Conservation (phyloP, 2,113 vertebrate species). For the Irena cyanogastra region DNA sequence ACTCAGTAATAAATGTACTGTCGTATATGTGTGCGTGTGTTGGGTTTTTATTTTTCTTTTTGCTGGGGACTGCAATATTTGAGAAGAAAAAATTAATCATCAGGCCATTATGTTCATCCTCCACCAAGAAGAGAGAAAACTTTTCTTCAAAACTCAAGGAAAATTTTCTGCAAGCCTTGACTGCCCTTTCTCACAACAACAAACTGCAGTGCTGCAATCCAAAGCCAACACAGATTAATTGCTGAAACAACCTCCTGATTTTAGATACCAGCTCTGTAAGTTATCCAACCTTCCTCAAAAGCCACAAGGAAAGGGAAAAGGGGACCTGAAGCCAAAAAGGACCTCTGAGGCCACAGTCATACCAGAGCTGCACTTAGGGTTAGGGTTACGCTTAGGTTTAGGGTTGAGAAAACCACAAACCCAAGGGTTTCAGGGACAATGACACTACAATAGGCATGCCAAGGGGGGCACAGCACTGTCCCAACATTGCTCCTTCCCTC, state of each 20-base stretch:
- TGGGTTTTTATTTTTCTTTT: background rate
- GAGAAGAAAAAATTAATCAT: background rate
- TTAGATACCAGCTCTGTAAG: slow-evolving; percentile 60
- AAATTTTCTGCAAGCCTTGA: slow-evolving; percentile 35
- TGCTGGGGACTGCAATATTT: background rate
- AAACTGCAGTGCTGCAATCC: background rate
- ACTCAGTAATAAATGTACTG: background rate
- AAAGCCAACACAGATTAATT: background rate
- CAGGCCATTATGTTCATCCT: background rate
- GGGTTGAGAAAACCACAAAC: background rate
- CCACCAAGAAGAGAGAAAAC: background rate
- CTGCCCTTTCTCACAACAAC: slow-evolving; percentile 6
- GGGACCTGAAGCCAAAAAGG: background rate
- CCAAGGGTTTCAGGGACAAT: background rate
- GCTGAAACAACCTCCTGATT: slow-evolving; percentile 67
- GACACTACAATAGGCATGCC: background rate
- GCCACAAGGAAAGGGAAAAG: background rate
- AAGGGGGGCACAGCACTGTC: background rate
- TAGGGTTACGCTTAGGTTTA: background rate
- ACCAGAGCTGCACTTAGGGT: background rate
- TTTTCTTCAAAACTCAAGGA: slow-evolving; percentile 49
- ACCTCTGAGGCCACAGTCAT: background rate
- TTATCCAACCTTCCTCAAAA: slow-evolving; percentile 15
- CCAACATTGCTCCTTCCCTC: background rate
- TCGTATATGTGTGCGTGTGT: rapidly evolving